Evolutionary conservation across 1,140 invertebrate species (phyloP).

Genomic region (Arctopsyche grandis): DNA sequence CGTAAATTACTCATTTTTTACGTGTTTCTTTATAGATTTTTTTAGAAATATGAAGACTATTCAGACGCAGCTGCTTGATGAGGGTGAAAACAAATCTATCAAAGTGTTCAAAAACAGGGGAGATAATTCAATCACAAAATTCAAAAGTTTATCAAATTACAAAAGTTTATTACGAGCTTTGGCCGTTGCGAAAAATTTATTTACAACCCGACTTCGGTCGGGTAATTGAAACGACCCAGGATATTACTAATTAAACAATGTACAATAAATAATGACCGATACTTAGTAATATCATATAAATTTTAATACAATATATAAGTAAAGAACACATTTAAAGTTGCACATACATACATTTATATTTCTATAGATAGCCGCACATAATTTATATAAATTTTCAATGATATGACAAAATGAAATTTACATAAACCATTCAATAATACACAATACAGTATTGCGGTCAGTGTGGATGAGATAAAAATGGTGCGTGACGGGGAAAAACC

Average conservation of each 20-base stretch:
- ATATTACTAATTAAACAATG: neutral
- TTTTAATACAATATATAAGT: too few relatives aligned
- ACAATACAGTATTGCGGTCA: too few relatives aligned
- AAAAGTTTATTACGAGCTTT: conserved; percentile 13
- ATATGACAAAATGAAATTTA: neutral
- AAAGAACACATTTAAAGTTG: neutral
- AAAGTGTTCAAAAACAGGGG: conserved; percentile 4
- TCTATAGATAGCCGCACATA: neutral
- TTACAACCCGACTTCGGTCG: neutral
- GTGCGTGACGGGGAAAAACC: neutral
- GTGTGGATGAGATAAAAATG: neutral
- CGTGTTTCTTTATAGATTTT: too few relatives aligned
- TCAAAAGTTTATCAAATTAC: conserved; percentile 24
- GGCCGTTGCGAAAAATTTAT: neutral
- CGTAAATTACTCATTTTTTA: too few relatives aligned
- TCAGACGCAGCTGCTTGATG: neutral
- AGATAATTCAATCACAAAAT: conserved; percentile 29
- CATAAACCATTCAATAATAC: neutral
- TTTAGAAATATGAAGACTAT: neutral
- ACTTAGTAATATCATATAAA: too few relatives aligned
- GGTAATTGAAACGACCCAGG: neutral
- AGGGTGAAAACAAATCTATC: conserved; percentile 27
- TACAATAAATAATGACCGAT: too few relatives aligned
- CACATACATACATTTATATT: neutral
- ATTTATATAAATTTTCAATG: neutral